Evolutionary conservation across 2,797 vertebrate species (phyloP).

Genomic region (Enteromius trimaculatus): DNA sequence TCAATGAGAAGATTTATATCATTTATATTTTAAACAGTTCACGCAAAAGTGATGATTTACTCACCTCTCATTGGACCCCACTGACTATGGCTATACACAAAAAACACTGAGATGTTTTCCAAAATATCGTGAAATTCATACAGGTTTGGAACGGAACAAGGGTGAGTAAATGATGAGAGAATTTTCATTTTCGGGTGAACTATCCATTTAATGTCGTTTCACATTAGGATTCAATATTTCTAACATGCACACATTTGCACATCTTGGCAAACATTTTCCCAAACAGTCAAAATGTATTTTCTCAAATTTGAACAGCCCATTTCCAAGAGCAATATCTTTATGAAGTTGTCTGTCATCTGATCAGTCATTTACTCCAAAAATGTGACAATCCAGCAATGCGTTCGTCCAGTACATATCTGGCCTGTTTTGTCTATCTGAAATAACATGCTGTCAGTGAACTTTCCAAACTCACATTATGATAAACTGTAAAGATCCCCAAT

Average conservation of each 20-base stretch:
- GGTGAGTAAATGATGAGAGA: neutral
- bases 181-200: conserved; percentile 6
- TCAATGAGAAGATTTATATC: neutral
- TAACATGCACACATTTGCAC: neutral
- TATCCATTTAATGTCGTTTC: conserved; percentile 3
- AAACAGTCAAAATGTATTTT: conserved; percentile 1
- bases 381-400: neutral
- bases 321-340: conserved; percentile 26
- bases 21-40: neutral
- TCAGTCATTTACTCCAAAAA: conserved; percentile 18
- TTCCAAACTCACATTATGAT: conserved; percentile 19
- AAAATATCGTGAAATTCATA: neutral
- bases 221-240: neutral
- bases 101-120: neutral
- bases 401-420: neutral
- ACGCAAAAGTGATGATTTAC: neutral
- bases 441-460: conserved; percentile 4
- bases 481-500: conserved; percentile 20
- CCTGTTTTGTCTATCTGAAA: conserved; percentile 20
- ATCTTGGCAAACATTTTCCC: neutral
- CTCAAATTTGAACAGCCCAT: neutral
- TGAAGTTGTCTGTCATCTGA: conserved; percentile 18
- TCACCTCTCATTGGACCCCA: neutral
- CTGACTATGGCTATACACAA: neutral
- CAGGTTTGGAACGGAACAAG: neutral